A percentile compares a stretch with the other conserved stretches of the same genome.
These are phyloP conservation scores for Actenoides lindsayi DNA, from an alignment of 2,113 vertebrate species.

Conservation along the genomic window DNA sequence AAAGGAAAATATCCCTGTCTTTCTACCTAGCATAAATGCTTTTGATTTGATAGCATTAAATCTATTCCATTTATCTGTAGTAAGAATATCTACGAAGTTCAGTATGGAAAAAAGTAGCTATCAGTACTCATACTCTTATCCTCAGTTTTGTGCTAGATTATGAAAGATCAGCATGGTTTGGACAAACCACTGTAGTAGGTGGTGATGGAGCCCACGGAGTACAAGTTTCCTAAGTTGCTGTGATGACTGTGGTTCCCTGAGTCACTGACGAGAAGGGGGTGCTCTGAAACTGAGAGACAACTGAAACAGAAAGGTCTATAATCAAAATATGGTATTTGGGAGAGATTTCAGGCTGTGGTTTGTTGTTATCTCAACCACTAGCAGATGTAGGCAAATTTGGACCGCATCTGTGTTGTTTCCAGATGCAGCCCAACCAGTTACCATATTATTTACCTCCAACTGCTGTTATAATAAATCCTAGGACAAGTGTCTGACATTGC, in stretches of 20 bases:
- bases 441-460: not conserved
- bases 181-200: not conserved
- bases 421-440: not conserved
- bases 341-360: not conserved
- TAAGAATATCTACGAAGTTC: not conserved
- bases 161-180: not conserved
- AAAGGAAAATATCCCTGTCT: not conserved
- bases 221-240: not conserved
- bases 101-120: not conserved
- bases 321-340: not conserved
- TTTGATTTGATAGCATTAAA: not conserved
- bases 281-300: not conserved
- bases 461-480: not conserved
- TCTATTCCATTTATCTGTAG: not conserved
- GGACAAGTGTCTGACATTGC: not conserved
- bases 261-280: not conserved
- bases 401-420: not conserved
- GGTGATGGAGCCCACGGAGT: not conserved
- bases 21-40: not conserved
- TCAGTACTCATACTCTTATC: not conserved
- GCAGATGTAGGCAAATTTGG: not conserved
- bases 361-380: not conserved
- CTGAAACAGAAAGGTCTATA: not conserved
- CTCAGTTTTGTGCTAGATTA: not conserved
- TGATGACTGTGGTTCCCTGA: not conserved